These are phyloP conservation scores for Ameiurus melas DNA, from an alignment of 2,113 vertebrate species.

Conservation along the genomic window DNA sequence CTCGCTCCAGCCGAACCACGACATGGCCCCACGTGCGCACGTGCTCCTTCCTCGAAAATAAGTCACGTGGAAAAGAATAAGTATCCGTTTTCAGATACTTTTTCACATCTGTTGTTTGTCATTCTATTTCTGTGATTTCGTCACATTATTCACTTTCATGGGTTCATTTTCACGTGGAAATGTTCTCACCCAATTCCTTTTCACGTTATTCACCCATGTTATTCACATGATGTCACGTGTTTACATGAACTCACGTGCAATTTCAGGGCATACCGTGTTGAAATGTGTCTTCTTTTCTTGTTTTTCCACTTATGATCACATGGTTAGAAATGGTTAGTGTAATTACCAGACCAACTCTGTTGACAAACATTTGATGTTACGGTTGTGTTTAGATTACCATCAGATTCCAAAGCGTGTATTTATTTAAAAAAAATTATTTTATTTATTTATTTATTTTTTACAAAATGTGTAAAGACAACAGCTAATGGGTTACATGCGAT, in stretches of 20 bases:
- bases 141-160: not conserved
- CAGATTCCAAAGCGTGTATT: not conserved
- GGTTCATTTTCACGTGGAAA: not conserved
- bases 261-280: not conserved
- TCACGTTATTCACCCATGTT: not conserved
- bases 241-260: not conserved
- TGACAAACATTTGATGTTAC: not conserved
- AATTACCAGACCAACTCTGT: not conserved
- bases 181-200: not conserved
- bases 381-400: not conserved
- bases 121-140: not conserved
- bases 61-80: not conserved
- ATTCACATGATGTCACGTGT: not conserved
- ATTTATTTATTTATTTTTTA: not conserved
- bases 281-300: not conserved
- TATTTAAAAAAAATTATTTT: no score
- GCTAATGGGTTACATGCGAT: not conserved
- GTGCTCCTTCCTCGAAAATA: not conserved
- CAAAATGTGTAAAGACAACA: not conserved
- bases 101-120: not conserved
- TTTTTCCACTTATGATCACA: not conserved
- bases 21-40: conserved; percentile 70
- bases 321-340: not conserved
- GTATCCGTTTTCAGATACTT: not conserved
- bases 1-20: conserved; percentile 89